Base-by-base conservation (phyloP, 1,140 invertebrate genomes). In the Meloidogyne floridensis region DNA sequence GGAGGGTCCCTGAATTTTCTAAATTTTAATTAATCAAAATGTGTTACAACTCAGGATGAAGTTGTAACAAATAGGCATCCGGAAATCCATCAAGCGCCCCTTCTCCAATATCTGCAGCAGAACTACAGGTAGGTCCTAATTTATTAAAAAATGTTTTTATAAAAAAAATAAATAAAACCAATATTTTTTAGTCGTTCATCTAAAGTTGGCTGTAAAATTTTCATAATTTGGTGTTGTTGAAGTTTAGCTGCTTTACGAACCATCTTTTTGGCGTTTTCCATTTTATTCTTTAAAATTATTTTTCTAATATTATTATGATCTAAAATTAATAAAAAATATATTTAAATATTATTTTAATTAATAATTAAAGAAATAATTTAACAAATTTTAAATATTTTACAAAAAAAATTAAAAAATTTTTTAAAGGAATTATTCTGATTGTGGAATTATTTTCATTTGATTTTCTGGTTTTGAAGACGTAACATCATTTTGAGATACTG, bases 401-500 rank as follows among this genome's bases (percentile, higher is more conserved):
- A 32, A 32, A 32, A 32, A 20, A 32, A 32, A 32, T 32, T 15
- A 47, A 74, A 74, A 20, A 74, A 32, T 32, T 53, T 47, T 73
- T 5, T 18, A 51, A 4, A 6, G 20, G 15, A 20, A 74, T 51
- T 51, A 74, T 74, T 74, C n/a, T 15, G 11, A 7, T n/a, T 51
- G 72, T 5, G 43, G 18, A 32, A 51, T 74, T 18, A 51, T 74
- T 47, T 74, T 74, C 18, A 74, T 6, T 79, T 85, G 53, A 20
- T 72, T 53, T 74, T 54, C 18, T 18, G 18, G 15, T 74, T 74
- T 32, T 74, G 5, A 18, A 76, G 43, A 7, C 8, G 43, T 18
- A 42, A 6, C 6, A n/a, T 32, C 69, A 32, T 76, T 76, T 76
- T 54, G 51, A 69, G 47, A 13, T 15, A 85, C 71, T 11, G 95